Base-by-base conservation (phyloP, 2,888 invertebrate genomes). In the Cantharis nigra region DNA sequence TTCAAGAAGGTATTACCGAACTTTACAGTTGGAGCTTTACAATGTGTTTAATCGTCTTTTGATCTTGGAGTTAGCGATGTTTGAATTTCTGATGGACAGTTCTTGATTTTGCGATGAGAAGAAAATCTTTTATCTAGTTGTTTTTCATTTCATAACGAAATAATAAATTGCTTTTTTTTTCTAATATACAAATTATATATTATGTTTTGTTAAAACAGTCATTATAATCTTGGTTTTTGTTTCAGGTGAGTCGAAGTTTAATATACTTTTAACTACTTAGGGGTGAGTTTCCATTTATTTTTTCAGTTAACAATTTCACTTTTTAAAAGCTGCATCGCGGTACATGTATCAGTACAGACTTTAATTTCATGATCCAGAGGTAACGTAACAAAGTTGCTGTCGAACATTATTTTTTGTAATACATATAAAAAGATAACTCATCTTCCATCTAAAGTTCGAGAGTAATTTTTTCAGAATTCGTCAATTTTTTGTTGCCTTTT, bases 11-110 rank as follows among this genome's bases (percentile, higher is more conserved):
- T 20, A 26, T 67, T 26, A 23, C 13, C 13, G 13, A 65, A 18
- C 64, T 72, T 72, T 72, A 30, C 30, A 18, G 28, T 30, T 30
- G 28, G 10, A 65, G 30, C 64, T 72, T 72, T 72, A 30, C 30
- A 18, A 63, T 64, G 18, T 65, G 64, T 65, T 72, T 72, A 72
- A 63, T 64, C 28, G 72, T 18, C 14, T 72, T 72, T 70, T 30
- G 49, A 70, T 70, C 70, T 33, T 49, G 11, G 33, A n/a, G 26
- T 30, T 16, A 30, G 30, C 49, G 49, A 49, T 49, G 49, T n/a
- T 16, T 26, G 28, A 18, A 26, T 20, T 20, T 30, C 11, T 72
- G 72, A 72, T 28, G 30, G 72, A 65, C 72, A 72, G 72, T 11
- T 72, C 72, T 64, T 65, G 28, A 28, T 64, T 67, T 72, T 33